phyloP scores from a whole-genome alignment of 2,888 invertebrate species.

The Seira ritae region DNA sequence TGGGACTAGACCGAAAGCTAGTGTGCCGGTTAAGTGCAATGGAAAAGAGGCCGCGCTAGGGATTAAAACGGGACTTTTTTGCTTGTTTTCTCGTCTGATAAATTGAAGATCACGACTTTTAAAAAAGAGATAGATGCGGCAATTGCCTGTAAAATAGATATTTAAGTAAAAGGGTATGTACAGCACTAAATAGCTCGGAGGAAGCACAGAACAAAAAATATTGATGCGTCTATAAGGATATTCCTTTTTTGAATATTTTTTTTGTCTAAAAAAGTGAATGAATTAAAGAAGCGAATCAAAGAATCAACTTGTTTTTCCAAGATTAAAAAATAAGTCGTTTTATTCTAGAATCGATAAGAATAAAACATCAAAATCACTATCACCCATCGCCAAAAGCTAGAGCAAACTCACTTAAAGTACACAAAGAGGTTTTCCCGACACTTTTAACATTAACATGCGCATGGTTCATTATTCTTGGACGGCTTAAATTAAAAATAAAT shows the following conservation, averaged over 20 bases:
- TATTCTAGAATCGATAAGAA: background rate
- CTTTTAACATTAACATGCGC: background rate
- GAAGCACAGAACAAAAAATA: conserved; percentile 14
- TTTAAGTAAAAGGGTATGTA: conserved; percentile 19
- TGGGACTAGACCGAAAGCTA: conserved; percentile 4
- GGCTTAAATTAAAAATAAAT: background rate
- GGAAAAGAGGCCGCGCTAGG: conserved; percentile 16
- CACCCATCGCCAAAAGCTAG: too few relatives aligned
- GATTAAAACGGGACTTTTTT: conserved; percentile 64
- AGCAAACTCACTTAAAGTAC: background rate
- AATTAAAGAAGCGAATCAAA: background rate
- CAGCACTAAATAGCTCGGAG: background rate
- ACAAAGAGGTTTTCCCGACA: background rate
- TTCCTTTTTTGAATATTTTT: background rate
- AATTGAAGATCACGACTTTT: conserved; percentile 3
- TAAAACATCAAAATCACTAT: background rate
- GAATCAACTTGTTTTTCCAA: background rate
- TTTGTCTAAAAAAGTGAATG: background rate
- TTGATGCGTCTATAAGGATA: conserved; percentile 1
- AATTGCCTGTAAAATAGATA: background rate
- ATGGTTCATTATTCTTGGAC: conserved; percentile 1
- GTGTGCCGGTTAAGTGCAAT: background rate
- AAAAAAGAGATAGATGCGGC: background rate
- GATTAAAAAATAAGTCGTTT: conserved; percentile 13
- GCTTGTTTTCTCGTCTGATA: conserved; percentile 22